phyloP scores from a whole-genome alignment of 1,140 invertebrate species.

The Akabosia matsudoensis region DNA sequence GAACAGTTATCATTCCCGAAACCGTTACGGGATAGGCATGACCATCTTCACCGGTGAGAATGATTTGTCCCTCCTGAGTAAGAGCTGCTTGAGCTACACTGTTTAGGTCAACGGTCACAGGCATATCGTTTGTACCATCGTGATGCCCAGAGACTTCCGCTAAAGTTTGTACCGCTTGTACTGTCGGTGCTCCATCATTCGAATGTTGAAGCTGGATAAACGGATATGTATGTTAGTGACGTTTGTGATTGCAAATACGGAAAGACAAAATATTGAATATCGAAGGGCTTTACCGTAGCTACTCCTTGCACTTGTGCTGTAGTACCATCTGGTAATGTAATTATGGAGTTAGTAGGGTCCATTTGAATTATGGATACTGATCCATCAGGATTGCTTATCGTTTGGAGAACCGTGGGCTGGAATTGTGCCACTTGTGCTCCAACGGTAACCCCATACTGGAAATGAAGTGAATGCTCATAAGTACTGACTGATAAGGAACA shows the following conservation, averaged over 20 bases:
- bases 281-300: slow-evolving; percentile 65
- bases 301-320: slow-evolving; percentile 89
- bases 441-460: background rate
- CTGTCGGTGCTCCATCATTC: slow-evolving; percentile 64
- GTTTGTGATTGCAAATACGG: too few species aligned
- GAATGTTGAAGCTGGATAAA: slow-evolving; percentile 47
- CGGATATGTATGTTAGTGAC: slow-evolving; percentile 2
- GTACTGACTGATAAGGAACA: too few species aligned
- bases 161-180: slow-evolving; percentile 65
- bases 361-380: slow-evolving; percentile 94
- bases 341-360: slow-evolving; percentile 89
- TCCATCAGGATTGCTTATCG: slow-evolving; percentile 93
- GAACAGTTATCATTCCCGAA: slow-evolving; percentile 91
- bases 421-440: slow-evolving; percentile 65
- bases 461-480: too few species aligned
- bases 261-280: slow-evolving; percentile 11
- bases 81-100: slow-evolving; percentile 80
- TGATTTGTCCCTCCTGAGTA: slow-evolving; percentile 88
- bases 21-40: slow-evolving; percentile 72
- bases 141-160: slow-evolving; percentile 62
- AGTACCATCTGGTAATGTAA: slow-evolving; percentile 91
- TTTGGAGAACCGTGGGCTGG: slow-evolving; percentile 87
- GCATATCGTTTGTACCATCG: slow-evolving; percentile 49
- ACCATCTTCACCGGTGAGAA: slow-evolving; percentile 59
- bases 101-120: slow-evolving; percentile 78